Evolutionary conservation across 2,113 vertebrate genomes (phyloP).

Genomic region (Vimba vimba): DNA sequence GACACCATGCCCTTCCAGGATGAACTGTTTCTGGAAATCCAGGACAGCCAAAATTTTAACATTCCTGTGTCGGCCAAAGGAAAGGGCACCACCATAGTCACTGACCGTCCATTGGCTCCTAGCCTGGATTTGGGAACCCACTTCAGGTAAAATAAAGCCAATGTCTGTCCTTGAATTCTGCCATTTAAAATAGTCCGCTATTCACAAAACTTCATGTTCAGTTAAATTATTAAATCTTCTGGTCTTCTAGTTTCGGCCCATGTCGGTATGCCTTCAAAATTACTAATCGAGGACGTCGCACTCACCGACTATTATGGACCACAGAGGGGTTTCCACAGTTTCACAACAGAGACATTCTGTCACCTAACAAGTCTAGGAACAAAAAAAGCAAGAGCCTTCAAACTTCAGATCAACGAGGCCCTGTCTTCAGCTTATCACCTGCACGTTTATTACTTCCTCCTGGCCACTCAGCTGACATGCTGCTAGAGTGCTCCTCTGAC

Average conservation of each 20-base stretch:
- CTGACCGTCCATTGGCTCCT: conserved; percentile 78
- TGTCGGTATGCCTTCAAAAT: conserved; percentile 80
- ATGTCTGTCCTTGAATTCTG: background rate
- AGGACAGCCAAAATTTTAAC: conserved; percentile 68
- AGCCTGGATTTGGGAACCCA: conserved; percentile 80
- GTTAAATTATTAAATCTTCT: background rate
- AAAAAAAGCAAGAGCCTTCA: background rate
- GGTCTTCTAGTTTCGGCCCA: conserved; percentile 69
- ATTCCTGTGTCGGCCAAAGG: conserved; percentile 77
- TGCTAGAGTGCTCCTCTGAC: conserved; percentile 77
- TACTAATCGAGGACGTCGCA: conserved; percentile 79
- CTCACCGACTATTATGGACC: conserved; percentile 82
- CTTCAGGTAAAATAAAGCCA: conserved; percentile 79
- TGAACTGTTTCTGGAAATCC: conserved; percentile 73
- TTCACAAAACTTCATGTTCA: background rate
- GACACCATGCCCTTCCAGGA: conserved; percentile 78
- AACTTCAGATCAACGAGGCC: background rate
- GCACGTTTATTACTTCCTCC: conserved; percentile 76
- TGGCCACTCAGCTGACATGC: conserved; percentile 74
- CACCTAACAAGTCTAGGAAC: background rate
- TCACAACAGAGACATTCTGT: conserved; percentile 32
- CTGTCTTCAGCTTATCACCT: conserved; percentile 78
- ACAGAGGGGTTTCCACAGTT: conserved; percentile 63
- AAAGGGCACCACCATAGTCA: conserved; percentile 84
- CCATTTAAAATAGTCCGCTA: background rate